phyloP scores from a whole-genome alignment of 2,113 vertebrate genomes.

The Rutilus rutilus region DNA sequence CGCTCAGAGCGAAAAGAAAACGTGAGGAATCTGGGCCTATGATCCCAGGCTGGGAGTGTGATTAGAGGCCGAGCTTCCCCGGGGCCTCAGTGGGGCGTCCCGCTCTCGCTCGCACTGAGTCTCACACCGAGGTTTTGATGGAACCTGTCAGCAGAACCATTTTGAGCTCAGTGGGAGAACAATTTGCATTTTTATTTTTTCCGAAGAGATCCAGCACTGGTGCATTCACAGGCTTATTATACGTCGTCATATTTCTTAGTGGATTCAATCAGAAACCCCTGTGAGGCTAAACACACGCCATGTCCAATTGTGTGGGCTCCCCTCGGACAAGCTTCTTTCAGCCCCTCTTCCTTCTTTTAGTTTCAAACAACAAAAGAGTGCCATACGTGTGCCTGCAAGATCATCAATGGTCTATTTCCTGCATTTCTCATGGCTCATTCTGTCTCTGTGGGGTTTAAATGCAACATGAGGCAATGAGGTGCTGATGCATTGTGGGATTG shows the following conservation, averaged over 20 bases:
- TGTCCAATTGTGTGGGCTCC: constrained; percentile 37
- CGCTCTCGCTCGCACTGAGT: not conserved
- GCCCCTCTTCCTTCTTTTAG: not conserved
- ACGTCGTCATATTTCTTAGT: constrained; percentile 23
- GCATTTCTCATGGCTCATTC: not conserved
- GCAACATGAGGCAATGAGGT: not conserved
- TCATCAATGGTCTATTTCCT: not conserved
- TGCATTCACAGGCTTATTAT: not conserved
- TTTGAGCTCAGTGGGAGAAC: constrained; percentile 11
- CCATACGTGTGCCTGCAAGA: not conserved
- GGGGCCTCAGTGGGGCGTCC: not conserved
- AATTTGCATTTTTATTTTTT: not conserved
- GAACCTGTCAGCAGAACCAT: not conserved
- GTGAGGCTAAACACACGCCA: constrained; percentile 41
- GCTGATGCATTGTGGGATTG: constrained; percentile 8
- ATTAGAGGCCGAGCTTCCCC: constrained; percentile 39
- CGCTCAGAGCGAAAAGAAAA: constrained; percentile 31
- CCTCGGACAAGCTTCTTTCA: not conserved
- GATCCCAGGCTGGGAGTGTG: constrained; percentile 47
- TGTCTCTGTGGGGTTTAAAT: not conserved
- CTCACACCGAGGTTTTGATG: constrained; percentile 11
- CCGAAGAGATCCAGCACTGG: not conserved
- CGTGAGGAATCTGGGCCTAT: constrained; percentile 54
- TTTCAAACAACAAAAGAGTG: not conserved
- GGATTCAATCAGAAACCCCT: constrained; percentile 39